Percentiles rank a stretch among this genome's conserved stretches.
These are phyloP conservation scores for Amphipyra berbera DNA, from an alignment of 2,888 invertebrate genomes.

Conservation along the genomic window DNA sequence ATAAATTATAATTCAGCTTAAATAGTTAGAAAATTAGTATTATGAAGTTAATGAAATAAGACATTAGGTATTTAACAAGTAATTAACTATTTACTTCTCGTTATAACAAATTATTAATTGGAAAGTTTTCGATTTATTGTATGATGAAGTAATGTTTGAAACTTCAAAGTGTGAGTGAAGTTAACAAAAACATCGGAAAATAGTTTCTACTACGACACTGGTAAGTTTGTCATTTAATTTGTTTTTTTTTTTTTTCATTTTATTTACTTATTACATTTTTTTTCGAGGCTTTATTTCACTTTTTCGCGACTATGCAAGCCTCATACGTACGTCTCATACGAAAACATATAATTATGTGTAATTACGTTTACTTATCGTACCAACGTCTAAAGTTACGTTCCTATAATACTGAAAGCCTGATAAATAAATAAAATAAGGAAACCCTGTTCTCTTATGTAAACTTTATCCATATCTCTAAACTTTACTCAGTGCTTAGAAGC, in stretches of 20 bases:
- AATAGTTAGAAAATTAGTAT: not conserved
- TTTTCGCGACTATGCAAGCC: too few species aligned
- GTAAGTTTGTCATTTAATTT: constrained; percentile 8
- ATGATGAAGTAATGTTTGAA: not conserved
- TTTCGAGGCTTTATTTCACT: too few species aligned
- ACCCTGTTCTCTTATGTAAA: too few species aligned
- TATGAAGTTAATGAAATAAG: not conserved
- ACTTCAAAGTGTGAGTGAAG: constrained; percentile 1
- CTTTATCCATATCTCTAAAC: too few species aligned
- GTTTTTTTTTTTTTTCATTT: not conserved
- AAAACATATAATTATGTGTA: too few species aligned
- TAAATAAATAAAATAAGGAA: too few species aligned
- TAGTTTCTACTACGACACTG: not conserved
- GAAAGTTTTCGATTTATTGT: not conserved
- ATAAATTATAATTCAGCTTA: constrained; percentile 3
- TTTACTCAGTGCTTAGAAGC: too few species aligned
- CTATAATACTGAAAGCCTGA: too few species aligned
- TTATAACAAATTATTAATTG: not conserved
- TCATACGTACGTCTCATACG: too few species aligned
- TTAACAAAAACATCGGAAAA: not conserved
- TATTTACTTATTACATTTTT: too few species aligned
- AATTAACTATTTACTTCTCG: not conserved
- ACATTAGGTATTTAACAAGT: not conserved
- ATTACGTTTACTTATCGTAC: too few species aligned
- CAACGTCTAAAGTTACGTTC: too few species aligned